These are phyloP conservation scores for Calameuta idolon DNA, from an alignment of 2,888 invertebrate species.

Conservation along the genomic window DNA sequence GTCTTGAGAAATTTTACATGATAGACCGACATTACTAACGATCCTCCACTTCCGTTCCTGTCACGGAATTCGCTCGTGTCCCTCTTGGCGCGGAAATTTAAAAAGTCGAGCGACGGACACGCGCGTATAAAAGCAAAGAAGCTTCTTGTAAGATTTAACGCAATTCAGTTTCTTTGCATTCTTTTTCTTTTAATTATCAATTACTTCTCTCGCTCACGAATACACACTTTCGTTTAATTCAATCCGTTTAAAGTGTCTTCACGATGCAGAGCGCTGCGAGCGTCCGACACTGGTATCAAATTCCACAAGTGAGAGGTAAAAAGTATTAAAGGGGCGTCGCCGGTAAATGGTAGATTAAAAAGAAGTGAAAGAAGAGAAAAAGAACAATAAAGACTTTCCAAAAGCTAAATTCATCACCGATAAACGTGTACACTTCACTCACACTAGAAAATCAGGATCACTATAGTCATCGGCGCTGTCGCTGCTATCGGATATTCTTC, in stretches of 20 bases:
- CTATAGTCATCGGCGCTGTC: conserved; percentile 77
- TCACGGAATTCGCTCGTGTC: not conserved
- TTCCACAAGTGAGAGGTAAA: not conserved
- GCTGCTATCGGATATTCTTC: conserved; percentile 64
- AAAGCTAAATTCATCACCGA: conserved; percentile 28
- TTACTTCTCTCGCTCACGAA: not conserved
- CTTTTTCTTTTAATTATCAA: not conserved
- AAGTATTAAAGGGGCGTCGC: not conserved
- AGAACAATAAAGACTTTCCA: conserved; percentile 3
- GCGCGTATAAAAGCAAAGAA: not conserved
- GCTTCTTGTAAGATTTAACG: not conserved
- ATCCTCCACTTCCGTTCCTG: not conserved
- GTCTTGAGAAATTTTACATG: not conserved
- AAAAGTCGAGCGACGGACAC: not conserved
- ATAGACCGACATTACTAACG: not conserved
- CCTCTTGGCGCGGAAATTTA: not conserved
- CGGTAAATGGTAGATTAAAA: not conserved
- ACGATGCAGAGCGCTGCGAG: conserved; percentile 27
- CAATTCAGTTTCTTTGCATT: not conserved
- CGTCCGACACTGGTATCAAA: conserved; percentile 46
- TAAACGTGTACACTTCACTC: conserved; percentile 42
- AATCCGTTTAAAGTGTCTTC: not conserved
- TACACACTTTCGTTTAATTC: not conserved
- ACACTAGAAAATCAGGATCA: conserved; percentile 70
- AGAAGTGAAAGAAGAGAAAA: not conserved